Base-by-base conservation (phyloP, 2,888 invertebrate genomes). In the Cybosia mesomella region DNA sequence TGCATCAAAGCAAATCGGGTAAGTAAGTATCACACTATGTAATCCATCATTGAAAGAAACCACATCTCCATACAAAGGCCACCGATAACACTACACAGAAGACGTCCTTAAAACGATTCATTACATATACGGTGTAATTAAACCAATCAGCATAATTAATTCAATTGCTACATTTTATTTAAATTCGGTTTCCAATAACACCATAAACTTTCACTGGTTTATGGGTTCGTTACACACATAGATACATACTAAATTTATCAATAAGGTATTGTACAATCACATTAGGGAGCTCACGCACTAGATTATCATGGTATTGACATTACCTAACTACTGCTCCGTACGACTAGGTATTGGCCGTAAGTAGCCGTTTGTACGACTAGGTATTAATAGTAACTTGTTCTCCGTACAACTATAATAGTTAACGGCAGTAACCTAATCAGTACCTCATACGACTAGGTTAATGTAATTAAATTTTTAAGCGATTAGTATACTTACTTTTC, bases 161-260 rank as follows among this genome's bases (percentile, higher is more conserved):
- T 57, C 55, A 71, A 62, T 73, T 77, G 67, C 75, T 72, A 72
- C 69, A 80, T 73, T 70, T 79, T 69, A 78, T 78, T 76, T 66
- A 70, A 76, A 78, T 78, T 78, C 18, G 34, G 61, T 60, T 69
- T 66, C 55, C 70, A 78, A 81, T 76, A 57, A 39, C 28, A 34
- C 61, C 62, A 74, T 80, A 76, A 80, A 78, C 79, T 78, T 81
- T 81, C 72, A 76, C 79, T 74, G 67, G 70, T 79, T 80, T 73
- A 78, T 78, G 79, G 49, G 66, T 70, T 32, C 21, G 36, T 39
- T 60, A 60, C 49, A 73, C 76, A 70, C 63, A 73, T 64, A 69
- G 60, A 43, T 70, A 68, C 64, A 59, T 58, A 80, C 55, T 58
- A 66, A 77, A 71, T 64, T 58, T 59, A 80, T 53, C 62, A 66